phyloP scores from a whole-genome alignment of 2,888 invertebrate genomes.

The Hydroisotoma schaefferi region DNA sequence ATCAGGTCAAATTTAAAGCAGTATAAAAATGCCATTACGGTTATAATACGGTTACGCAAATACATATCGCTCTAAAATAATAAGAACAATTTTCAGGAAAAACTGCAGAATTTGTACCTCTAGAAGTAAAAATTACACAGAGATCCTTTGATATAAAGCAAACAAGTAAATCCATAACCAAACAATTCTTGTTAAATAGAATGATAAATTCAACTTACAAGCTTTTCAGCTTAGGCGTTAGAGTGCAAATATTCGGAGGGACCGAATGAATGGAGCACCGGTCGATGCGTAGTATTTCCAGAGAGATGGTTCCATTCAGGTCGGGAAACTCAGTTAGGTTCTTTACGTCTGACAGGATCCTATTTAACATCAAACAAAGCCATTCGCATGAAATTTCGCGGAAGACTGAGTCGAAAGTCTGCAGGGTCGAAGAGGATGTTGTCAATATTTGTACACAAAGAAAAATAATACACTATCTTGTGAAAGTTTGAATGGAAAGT shows the following conservation, averaged over 20 bases:
- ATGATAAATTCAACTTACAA: constrained; percentile 64
- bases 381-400: constrained; percentile 1
- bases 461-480: neutral
- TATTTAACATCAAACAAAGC: constrained; percentile 53
- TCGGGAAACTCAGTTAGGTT: constrained; percentile 76
- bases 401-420: neutral
- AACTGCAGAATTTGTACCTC: no score
- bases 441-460: neutral
- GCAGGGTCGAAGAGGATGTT: neutral
- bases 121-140: neutral
- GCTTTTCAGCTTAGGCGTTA: constrained; percentile 74
- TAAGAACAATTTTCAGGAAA: no score
- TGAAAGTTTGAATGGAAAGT: no score
- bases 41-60: no score
- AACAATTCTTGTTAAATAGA: neutral
- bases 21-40: no score
- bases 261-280: constrained; percentile 71
- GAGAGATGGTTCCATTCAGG: constrained; percentile 70
- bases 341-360: constrained; percentile 80
- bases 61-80: no score
- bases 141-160: neutral
- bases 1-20: no score
- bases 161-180: neutral
- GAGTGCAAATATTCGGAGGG: constrained; percentile 70
- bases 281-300: constrained; percentile 78